Percentiles rank a stretch among this genome's conserved stretches.
Evolutionary conservation across 1,140 invertebrate genomes (phyloP).

Genomic region (Neotoxoptera formosana): DNA sequence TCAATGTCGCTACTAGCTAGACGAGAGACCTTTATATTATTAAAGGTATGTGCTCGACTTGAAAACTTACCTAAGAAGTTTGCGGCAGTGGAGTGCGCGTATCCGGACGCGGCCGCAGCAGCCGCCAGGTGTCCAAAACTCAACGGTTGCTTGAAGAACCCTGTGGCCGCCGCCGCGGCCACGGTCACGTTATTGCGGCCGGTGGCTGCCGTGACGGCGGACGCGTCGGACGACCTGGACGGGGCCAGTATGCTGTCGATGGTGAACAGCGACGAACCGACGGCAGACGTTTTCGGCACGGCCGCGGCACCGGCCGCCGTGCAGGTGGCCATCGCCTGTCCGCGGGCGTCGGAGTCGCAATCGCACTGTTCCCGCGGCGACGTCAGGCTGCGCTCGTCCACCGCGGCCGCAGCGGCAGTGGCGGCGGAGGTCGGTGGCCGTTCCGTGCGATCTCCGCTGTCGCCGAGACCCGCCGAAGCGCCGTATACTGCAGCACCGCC

Average conservation of each 20-base stretch:
- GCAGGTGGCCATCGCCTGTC: neutral
- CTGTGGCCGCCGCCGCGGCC: constrained; percentile 65
- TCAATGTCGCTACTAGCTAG: no score
- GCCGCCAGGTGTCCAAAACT: constrained; percentile 67
- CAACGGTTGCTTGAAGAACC: constrained; percentile 67
- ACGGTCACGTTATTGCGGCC: constrained; percentile 64
- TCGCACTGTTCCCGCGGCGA: constrained; percentile 62
- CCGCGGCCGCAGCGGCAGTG: neutral
- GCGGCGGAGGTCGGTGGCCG: neutral
- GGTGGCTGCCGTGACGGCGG: constrained; percentile 65
- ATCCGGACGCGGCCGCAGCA: constrained; percentile 66
- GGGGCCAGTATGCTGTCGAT: constrained; percentile 81
- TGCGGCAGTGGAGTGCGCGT: constrained; percentile 70
- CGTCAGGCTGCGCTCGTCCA: neutral
- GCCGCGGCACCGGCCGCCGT: neutral
- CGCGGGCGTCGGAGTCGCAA: constrained; percentile 62
- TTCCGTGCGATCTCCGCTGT: neutral
- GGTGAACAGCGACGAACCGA: constrained; percentile 67
- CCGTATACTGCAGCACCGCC: neutral
- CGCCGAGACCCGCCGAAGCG: neutral
- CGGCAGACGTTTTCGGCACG: constrained; percentile 45
- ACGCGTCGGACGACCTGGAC: constrained; percentile 65
- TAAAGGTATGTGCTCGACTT: neutral
- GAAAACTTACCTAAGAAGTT: constrained; percentile 78
- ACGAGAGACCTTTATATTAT: no score